Base-by-base conservation (phyloP, 2,888 invertebrate genomes). In the Agonopterix heracliana region DNA sequence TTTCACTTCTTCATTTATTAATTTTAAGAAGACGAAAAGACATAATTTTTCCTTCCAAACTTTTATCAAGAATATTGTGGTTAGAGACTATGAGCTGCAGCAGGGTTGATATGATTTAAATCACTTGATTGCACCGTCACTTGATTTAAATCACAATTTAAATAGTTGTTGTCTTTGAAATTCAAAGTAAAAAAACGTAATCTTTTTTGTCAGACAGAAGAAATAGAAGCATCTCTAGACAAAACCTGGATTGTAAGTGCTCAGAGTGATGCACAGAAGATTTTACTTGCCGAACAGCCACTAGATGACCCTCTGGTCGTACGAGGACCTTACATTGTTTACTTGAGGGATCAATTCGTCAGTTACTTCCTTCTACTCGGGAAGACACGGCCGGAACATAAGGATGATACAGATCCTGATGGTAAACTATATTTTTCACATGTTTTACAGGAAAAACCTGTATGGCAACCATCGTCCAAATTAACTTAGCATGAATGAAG, bases 161-260 rank as follows among this genome's bases (percentile, higher is more conserved):
- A n/a, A n/a, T n/a, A n/a, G n/a, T 17, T 17, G 2, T 17, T 3
- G n/a, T 36, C 10, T 36, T 38, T n/a, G 38, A 3, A n/a, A n/a
- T 38, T 38, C 9, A 11, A 12, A 41, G 9, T 41, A 41, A 44
- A 17, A 36, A 13, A 9, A 38, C 4, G n/a, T n/a, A 26, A 26
- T 42, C 48, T 50, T 51, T 68, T 71, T 68, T 74, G 72, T 65
- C 78, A 94, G 91, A 91, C 94, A 59, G 82, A 89, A 64, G 92
- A 94, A 60, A 89, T 96, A 48, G 90, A 92, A 60, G 94, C 94
- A 62, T 91, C 95, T 0, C 68, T 94, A 41, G 97, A 98, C 66
- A 92, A 96, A 62, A 98, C 98, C 0, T 98, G 98, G 96, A 92
- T 98, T 57, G 94, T 97, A 0, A 96, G 95, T 71, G 95, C 94